Conservation (phyloP, 2,888 invertebrate species). For the Drosophila nigritarsus region DNA sequence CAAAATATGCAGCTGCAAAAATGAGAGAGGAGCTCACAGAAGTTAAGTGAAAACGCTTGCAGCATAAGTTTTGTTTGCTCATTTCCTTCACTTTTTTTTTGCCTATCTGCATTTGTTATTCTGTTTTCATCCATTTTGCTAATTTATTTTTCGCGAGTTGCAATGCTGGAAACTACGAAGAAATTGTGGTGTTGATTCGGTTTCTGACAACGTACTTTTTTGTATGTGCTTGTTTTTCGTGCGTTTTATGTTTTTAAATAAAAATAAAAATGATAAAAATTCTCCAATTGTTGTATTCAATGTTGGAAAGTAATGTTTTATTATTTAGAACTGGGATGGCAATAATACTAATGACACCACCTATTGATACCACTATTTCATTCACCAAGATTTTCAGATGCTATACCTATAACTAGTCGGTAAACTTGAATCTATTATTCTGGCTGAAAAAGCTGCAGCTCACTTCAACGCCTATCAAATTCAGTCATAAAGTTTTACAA, state of each 20-base stretch:
- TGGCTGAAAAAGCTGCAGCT: not conserved
- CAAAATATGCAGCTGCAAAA: slow-evolving; percentile 29
- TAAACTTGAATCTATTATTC: not conserved
- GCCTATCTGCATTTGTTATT: not conserved
- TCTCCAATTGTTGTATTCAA: not conserved
- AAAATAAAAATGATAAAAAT: too few relatives aligned
- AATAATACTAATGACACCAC: not conserved
- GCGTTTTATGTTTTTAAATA: not conserved
- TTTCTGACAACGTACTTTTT: slow-evolving; percentile 9
- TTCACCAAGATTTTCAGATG: not conserved
- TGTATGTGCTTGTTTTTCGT: not conserved
- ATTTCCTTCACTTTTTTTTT: slow-evolving; percentile 7
- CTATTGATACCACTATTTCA: not conserved
- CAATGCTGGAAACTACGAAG: slow-evolving; percentile 10
- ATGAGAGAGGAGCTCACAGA: slow-evolving; percentile 20
- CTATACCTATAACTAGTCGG: not conserved
- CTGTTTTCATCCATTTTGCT: not conserved
- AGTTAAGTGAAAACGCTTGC: slow-evolving; percentile 34
- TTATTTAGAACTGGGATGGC: not conserved
- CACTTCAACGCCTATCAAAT: slow-evolving; percentile 28
- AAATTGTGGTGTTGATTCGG: slow-evolving; percentile 1
- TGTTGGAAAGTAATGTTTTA: not conserved
- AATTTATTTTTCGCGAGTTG: slow-evolving; percentile 28
- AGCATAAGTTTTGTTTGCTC: slow-evolving; percentile 16
- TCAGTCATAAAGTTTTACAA: slow-evolving; percentile 38